These are phyloP conservation scores for Chorisops tibialis DNA, from an alignment of 2,888 invertebrate genomes.

Conservation along the genomic window DNA sequence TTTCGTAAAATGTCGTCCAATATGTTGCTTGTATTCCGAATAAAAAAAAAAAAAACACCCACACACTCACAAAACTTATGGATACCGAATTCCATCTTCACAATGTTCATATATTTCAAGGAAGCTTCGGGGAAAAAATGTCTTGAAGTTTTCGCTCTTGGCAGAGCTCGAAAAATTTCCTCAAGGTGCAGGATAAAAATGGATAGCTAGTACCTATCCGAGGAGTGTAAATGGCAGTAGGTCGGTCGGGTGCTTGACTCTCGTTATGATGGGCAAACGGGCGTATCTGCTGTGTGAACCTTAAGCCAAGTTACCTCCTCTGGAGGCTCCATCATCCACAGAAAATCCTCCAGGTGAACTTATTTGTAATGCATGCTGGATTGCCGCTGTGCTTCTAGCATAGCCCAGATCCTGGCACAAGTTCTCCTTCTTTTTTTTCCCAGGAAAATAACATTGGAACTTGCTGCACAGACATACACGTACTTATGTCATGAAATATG, in stretches of 20 bases:
- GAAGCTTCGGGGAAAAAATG: conserved; percentile 1
- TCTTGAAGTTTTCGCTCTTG: conserved; percentile 2
- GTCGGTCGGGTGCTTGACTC: no score
- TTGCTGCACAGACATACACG: neutral
- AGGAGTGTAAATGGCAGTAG: no score
- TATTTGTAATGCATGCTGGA: conserved; percentile 32
- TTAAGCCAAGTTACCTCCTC: no score
- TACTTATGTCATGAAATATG: conserved; percentile 29
- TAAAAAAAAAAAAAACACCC: neutral
- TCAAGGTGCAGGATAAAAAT: conserved; percentile 10
- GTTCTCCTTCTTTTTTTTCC: no score
- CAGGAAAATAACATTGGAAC: neutral
- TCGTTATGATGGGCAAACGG: no score
- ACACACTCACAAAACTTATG: no score
- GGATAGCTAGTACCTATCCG: neutral
- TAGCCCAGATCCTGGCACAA: neutral
- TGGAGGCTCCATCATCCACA: neutral
- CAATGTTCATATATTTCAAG: conserved; percentile 24
- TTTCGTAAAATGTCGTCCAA: conserved; percentile 33
- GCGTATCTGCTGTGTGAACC: no score
- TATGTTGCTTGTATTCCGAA: conserved; percentile 30
- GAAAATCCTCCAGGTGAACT: conserved; percentile 20
- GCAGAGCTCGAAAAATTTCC: conserved; percentile 4
- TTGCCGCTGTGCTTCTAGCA: conserved; percentile 9
- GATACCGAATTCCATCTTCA: neutral